Percentiles rank a stretch among this genome's conserved stretches.
Conservation (phyloP, 2,113 vertebrate genomes). For the Hemiscyllium ocellatum region DNA sequence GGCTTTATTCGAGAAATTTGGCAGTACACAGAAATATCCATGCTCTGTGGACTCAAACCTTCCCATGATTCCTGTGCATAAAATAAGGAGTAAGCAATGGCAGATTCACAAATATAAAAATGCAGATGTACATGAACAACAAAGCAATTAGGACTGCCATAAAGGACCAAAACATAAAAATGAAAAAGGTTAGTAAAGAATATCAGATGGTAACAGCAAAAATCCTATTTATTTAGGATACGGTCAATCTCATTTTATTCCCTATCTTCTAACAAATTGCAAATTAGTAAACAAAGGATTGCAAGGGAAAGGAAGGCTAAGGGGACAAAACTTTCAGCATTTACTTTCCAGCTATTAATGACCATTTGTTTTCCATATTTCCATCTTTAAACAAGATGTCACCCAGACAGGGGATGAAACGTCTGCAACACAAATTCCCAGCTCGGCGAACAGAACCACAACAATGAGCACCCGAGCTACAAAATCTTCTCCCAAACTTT, state of each 20-base stretch:
- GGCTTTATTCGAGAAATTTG: conserved; percentile 23
- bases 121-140: background rate
- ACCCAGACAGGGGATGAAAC: no score
- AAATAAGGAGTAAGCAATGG: background rate
- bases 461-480: no score
- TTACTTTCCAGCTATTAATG: background rate
- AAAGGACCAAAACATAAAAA: conserved; percentile 12
- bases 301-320: no score
- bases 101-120: conserved; percentile 32
- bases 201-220: background rate
- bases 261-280: background rate
- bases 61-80: background rate
- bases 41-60: conserved; percentile 22
- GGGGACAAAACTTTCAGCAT: background rate
- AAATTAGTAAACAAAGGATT: background rate
- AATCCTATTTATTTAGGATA: background rate
- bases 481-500: background rate
- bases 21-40: conserved; percentile 27
- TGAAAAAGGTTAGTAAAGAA: background rate
- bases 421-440: no score
- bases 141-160: conserved; percentile 30
- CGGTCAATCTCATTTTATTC: background rate
- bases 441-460: no score
- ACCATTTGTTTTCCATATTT: background rate
- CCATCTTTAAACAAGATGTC: background rate